These are phyloP conservation scores for Sclerodermus sp. DNA, from an alignment of 2,888 invertebrate species.

Conservation along the genomic window DNA sequence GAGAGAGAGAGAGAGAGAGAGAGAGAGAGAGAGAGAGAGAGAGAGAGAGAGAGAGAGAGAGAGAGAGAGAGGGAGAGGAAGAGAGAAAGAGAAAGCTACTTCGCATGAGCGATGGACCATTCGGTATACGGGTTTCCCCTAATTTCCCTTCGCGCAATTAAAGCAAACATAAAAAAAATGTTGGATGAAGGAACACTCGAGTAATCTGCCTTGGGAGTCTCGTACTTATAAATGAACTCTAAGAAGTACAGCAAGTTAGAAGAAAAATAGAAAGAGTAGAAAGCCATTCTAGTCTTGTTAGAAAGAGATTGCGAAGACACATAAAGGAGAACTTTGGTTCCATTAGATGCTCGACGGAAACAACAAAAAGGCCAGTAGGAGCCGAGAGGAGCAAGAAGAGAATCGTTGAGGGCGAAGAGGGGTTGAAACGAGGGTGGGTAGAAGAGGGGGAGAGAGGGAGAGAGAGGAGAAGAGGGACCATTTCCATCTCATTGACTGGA, in stretches of 20 bases:
- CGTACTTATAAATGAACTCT: no score
- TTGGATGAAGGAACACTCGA: no score
- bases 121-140: no score
- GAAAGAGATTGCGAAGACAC: neutral
- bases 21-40: no score
- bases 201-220: no score
- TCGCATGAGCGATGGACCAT: neutral
- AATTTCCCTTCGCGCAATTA: no score
- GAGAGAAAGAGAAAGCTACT: neutral
- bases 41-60: no score
- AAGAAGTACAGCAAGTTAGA: no score
- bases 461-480: neutral
- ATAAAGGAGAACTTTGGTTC: neutral
- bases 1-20: no score
- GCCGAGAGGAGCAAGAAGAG: constrained; percentile 3
- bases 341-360: neutral
- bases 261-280: neutral
- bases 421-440: neutral
- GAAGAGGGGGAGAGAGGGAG: constrained; percentile 3
- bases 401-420: neutral
- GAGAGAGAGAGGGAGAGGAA: neutral
- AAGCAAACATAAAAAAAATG: no score
- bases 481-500: constrained; percentile 1
- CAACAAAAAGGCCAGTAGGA: neutral
- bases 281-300: neutral